Conservation (phyloP, 2,888 invertebrate species). For the Athrips mouffetella region DNA sequence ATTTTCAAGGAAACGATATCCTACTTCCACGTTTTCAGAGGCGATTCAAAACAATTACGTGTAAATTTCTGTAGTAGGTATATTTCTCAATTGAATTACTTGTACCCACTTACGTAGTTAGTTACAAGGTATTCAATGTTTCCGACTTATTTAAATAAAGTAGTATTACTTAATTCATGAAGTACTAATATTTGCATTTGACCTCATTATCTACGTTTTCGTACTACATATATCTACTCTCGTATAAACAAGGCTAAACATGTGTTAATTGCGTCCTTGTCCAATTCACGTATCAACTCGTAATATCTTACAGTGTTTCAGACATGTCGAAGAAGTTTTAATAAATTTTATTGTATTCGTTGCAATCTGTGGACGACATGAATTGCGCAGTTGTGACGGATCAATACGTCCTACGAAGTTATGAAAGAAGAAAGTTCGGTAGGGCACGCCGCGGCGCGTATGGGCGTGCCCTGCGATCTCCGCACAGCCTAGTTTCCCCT, state of each 20-base stretch:
- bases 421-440: slow-evolving; percentile 77
- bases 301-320: background rate
- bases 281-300: background rate
- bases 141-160: too few species aligned
- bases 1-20: background rate
- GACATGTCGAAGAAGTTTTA: background rate
- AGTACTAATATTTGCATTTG: too few species aligned
- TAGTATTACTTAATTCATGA: too few species aligned
- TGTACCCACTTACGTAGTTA: too few species aligned
- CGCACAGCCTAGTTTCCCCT: slow-evolving; percentile 75
- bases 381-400: slow-evolving; percentile 76
- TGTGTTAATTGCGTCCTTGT: too few species aligned
- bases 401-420: slow-evolving; percentile 75
- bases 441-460: slow-evolving; percentile 64
- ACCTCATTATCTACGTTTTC: too few species aligned
- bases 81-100: too few species aligned
- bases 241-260: background rate
- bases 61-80: too few species aligned
- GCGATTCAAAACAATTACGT: background rate
- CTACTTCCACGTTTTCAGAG: background rate
- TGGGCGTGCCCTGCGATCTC: slow-evolving; percentile 68
- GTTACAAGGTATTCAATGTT: too few species aligned
- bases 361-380: slow-evolving; percentile 59
- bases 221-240: background rate
- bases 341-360: slow-evolving; percentile 26